Base-by-base conservation (phyloP, 2,888 invertebrate species). In the Portevinia maculata region DNA sequence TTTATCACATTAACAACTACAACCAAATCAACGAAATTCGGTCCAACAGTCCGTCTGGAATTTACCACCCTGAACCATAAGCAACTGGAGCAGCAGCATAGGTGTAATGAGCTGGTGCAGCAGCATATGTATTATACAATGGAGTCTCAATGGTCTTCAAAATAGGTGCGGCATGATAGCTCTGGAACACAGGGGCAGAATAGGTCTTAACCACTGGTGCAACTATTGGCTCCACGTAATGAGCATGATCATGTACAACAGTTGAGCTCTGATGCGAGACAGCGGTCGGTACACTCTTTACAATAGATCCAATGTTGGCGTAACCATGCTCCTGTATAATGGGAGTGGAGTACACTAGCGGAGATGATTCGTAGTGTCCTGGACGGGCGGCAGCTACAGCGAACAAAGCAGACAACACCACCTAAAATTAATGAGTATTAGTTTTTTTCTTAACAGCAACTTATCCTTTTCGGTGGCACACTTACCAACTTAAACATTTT, bases 231-330 rank as follows among this genome's bases (percentile, higher is more conserved):
- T 88, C 88, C 4, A 87, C 86, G 21, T 48, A 57, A 52, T 73
- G 73, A 39, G 73, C 39, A 21, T 57, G 59, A 73, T 88, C 90
- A 76, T 91, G 92, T 15, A 92, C 89, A 85, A 93, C 91, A 34
- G 92, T 87, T 11, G 92, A 91, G 74, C 92, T 92, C 85, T 93
- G 93, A 32, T 79, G 79, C 8, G 79, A 59, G 0, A 93, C 91
- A 0, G 93, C 91, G 4, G 92, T 92, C 0, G 93, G 92, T 28
- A 92, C 85, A 39, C 86, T 86, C 83, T 89, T 87, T 8, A 88
- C 86, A 55, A 88, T 75, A 24, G 85, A 74, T 6, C 90, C 89
- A 48, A 89, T 86, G 37, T 88, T 87, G 55, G 88, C 88, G 60
- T 87, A 84, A 3, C 86, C 85, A 0, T 88, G 88, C 52, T 89